These are phyloP conservation scores for Bembecia ichneumoniformis DNA, from an alignment of 2,888 invertebrate species.

Conservation along the genomic window DNA sequence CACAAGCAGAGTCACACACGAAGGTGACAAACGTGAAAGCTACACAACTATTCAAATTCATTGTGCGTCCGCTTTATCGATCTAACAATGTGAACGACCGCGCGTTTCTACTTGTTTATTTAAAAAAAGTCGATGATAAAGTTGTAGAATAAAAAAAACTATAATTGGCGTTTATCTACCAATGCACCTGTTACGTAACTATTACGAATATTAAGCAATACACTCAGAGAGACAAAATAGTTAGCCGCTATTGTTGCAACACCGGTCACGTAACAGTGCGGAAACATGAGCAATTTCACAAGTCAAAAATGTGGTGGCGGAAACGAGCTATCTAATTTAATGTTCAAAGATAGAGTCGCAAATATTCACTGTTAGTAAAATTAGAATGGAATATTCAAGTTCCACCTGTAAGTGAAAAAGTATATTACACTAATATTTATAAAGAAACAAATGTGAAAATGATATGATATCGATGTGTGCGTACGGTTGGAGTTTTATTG, in stretches of 20 bases:
- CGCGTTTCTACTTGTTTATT: slow-evolving; percentile 16
- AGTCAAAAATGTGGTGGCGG: neutral
- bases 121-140: slow-evolving; percentile 27
- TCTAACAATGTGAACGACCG: slow-evolving; percentile 21
- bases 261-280: slow-evolving; percentile 6
- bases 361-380: no score
- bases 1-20: neutral
- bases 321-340: neutral
- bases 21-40: slow-evolving; percentile 3
- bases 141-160: slow-evolving; percentile 17
- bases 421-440: no score
- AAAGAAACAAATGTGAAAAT: no score
- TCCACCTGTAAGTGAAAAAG: no score
- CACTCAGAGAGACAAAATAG: neutral
- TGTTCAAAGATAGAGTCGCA: no score
- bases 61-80: neutral
- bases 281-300: slow-evolving; percentile 4
- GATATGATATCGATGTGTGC: no score
- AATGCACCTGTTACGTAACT: slow-evolving; percentile 26
- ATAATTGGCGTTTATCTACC: slow-evolving; percentile 22
- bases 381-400: no score
- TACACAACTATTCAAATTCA: slow-evolving; percentile 7
- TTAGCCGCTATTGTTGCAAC: neutral
- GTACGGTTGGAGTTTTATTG: no score
- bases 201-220: slow-evolving; percentile 8